Conservation (phyloP, 2,888 invertebrate species). For the Allophyes oxyacanthae region DNA sequence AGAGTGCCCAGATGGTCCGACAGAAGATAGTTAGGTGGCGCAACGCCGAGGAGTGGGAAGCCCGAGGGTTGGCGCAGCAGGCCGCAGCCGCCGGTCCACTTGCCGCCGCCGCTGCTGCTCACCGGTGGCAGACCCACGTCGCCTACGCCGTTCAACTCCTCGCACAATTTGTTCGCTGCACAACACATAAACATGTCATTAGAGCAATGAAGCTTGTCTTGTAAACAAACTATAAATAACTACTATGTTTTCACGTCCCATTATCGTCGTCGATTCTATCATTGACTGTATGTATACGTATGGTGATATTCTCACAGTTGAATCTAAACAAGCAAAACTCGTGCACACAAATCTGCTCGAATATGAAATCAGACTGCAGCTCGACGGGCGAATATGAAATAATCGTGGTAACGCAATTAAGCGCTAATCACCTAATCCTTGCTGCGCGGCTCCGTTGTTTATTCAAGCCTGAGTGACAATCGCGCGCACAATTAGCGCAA, state of each 20-base stretch:
- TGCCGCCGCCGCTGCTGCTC: conserved; percentile 81
- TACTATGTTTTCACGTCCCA: conserved; percentile 33
- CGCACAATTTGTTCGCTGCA: conserved; percentile 84
- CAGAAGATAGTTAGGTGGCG: conserved; percentile 90
- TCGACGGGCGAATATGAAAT: conserved; percentile 83
- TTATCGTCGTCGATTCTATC: conserved; percentile 25
- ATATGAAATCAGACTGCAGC: conserved; percentile 85
- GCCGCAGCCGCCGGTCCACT: conserved; percentile 91
- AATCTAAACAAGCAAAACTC: conserved; percentile 70
- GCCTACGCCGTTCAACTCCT: conserved; percentile 82
- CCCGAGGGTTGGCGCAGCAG: conserved; percentile 90
- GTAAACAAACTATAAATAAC: conserved; percentile 35
- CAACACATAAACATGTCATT: conserved; percentile 54
- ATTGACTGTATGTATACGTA: conserved; percentile 32
- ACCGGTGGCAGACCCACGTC: conserved; percentile 76
- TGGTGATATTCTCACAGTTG: conserved; percentile 45
- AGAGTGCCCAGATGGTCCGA: conserved; percentile 90
- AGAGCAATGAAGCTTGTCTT: conserved; percentile 16
- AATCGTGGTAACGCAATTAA: conserved; percentile 88
- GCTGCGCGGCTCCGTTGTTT: conserved; percentile 86
- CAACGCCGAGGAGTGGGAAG: conserved; percentile 89
- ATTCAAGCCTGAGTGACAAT: conserved; percentile 89
- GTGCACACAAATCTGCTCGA: conserved; percentile 80
- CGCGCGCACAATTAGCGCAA: conserved; percentile 88
- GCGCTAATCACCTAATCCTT: conserved; percentile 89